These are phyloP conservation scores for Channa maculata DNA, from an alignment of 2,113 vertebrate species.

Conservation along the genomic window DNA sequence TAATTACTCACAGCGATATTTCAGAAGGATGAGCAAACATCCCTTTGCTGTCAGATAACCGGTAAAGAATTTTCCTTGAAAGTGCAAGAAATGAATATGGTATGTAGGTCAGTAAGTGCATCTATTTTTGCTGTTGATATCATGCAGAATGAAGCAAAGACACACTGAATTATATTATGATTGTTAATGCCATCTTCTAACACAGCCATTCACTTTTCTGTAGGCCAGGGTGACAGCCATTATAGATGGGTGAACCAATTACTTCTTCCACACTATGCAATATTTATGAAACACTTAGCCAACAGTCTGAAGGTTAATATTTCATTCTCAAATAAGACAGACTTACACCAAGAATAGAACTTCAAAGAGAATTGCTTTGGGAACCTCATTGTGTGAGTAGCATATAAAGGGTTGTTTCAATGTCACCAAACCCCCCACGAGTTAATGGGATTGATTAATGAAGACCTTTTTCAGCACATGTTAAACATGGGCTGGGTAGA, in stretches of 20 bases:
- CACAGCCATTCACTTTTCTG: conserved; percentile 45
- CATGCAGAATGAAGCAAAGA: conserved; percentile 45
- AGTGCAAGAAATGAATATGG: neutral
- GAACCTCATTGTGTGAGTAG: conserved; percentile 42
- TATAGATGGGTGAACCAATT: conserved; percentile 78
- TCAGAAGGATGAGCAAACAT: neutral
- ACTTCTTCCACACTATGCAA: conserved; percentile 77
- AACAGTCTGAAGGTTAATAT: conserved; percentile 79
- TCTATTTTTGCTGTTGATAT: conserved; percentile 5
- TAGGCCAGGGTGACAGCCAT: conserved; percentile 69
- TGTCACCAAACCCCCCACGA: conserved; percentile 31
- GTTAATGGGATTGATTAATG: conserved; percentile 62
- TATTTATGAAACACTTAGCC: conserved; percentile 83
- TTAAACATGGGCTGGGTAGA: conserved; percentile 35
- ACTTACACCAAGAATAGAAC: conserved; percentile 59
- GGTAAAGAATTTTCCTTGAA: conserved; percentile 29
- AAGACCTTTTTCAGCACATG: conserved; percentile 31
- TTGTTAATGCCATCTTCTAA: conserved; percentile 28
- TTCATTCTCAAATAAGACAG: conserved; percentile 77
- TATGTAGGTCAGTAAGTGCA: conserved; percentile 36
- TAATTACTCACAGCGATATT: conserved; percentile 16
- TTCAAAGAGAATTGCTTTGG: conserved; percentile 63
- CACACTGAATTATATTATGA: conserved; percentile 56
- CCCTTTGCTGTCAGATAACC: conserved; percentile 6
- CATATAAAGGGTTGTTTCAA: conserved; percentile 48